Evolutionary conservation across 2,797 vertebrate genomes (phyloP), one percentile per base, ranked within the genome.

Genomic region (Typhlichthys eigenmanni): DNA sequence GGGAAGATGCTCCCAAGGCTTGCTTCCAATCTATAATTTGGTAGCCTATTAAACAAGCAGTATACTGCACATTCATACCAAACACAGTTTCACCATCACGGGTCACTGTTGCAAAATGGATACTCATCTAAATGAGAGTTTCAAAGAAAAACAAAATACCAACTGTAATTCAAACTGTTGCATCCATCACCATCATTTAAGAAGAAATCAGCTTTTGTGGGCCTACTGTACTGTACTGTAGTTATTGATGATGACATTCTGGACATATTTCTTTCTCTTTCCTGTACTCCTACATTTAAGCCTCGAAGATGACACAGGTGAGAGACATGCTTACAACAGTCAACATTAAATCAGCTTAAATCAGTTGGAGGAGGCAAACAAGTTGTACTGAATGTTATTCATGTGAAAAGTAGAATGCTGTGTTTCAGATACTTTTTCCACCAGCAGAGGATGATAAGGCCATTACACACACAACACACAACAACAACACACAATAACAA

Each of bases 241-340:
- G 0, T 1, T 17, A 4, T 45, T n/a, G 3, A 46, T 56, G 32
- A 60, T 58, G 4, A 47, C 12, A 13, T 24, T 55, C 51, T 72
- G 59, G 55, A 67, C 12, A 48, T 8, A 49, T 0, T 63, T 45
- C 43, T n/a, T 66, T 1, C 48, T 78, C 9, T 0, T 81, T 14
- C 51, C 58, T 32, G 60, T 81, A 0, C 57, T 58, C 0, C 68
- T 64, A 48, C 55, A 51, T 17, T 58, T 47, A 43, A 10, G 68
- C 1, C 55, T 62, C 0, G 69, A 67, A 7, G 81, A 87, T 13
- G 86, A 87, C 74, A 89, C 89, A 80, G 89, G 89, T 91, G 76
- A 88, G 83, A 76, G 49, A 14, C 2, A 13, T 60, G 72, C 47
- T 12, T 24, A 2, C 10, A 32, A 45, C 64, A 71, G 75, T 49